Evolutionary conservation across 1,140 invertebrate genomes (phyloP).

Genomic region (Cryptotermes secundus): DNA sequence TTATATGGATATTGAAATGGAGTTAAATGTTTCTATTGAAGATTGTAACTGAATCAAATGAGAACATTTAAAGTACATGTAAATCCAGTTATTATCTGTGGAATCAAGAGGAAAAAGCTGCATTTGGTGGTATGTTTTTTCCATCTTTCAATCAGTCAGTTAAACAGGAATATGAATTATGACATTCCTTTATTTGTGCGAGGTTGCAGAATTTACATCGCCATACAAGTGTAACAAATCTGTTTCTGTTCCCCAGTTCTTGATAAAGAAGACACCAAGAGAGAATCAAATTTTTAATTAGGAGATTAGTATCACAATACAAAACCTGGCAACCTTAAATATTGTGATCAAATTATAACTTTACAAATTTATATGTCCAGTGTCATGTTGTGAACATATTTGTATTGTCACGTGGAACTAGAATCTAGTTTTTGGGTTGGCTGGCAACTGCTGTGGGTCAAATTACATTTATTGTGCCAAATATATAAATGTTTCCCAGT

Average conservation of each 20-base stretch:
- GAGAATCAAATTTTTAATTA: background rate
- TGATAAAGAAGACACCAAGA: background rate
- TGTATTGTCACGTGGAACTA: background rate
- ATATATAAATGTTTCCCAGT: background rate
- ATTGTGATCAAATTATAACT: background rate
- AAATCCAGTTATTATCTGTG: too few relatives aligned
- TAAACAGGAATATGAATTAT: too few relatives aligned
- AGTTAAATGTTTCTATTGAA: too few relatives aligned
- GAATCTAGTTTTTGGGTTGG: background rate
- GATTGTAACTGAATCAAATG: too few relatives aligned
- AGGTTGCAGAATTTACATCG: too few relatives aligned
- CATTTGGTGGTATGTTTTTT: background rate
- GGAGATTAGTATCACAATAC: background rate
- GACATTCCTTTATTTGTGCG: too few relatives aligned
- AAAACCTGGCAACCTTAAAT: background rate
- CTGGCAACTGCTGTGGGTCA: background rate
- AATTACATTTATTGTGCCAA: background rate
- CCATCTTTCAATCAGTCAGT: too few relatives aligned
- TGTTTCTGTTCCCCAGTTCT: background rate
- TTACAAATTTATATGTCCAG: background rate
- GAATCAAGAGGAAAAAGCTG: too few relatives aligned
- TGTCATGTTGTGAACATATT: background rate
- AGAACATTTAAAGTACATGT: too few relatives aligned
- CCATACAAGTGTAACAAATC: too few relatives aligned
- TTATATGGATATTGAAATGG: too few relatives aligned